Base-by-base conservation (phyloP, 2,888 invertebrate species). In the Coleophora deauratella region DNA sequence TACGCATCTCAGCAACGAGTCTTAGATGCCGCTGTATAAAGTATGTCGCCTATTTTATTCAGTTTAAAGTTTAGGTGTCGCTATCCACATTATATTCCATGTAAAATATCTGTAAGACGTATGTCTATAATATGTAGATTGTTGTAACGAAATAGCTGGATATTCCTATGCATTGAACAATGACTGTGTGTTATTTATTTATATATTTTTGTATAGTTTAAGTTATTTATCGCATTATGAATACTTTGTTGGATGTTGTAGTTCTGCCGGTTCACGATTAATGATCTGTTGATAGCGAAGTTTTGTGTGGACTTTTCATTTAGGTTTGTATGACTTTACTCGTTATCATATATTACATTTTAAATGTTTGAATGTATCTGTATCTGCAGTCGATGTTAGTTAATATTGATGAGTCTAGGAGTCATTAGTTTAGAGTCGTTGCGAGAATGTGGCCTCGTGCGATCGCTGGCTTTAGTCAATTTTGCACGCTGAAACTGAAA, bases 171-270 rank as follows among this genome's bases (percentile, higher is more conserved):
- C 77, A 75, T 79, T 77, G 79, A 78, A 82, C 77, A 69, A 80
- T 75, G 78, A 82, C 76, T 81, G 68, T 73, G 71, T 74, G 79
- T 80, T 84, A 77, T 81, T 84, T 82, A 84, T 84, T 84, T 71
- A 66, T 69, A 61, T 65, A 56, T 54, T 57, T 57, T 62, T 66
- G 61, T 66, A 66, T 71, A 66, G 66, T 72, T 65, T 84, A 81
- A 82, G 76, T 82, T 81, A 82, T 82, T 80, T 81, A 77, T 79
- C 74, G 64, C 65, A 62, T 69, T 73, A 72, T 71, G 72, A 57
- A 67, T 61, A 55, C 62, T 68, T 52, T 61, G 57, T 62, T 58
- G 59, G 60, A 60, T 61, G 64, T 69, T 65, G 59, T 63, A 57
- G 60, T 59, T 67, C 62, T 55, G 59, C 59, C 58, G 59, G 61